Evolutionary conservation across 1,140 invertebrate species (phyloP).

Genomic region (Cotesia glomerata): DNA sequence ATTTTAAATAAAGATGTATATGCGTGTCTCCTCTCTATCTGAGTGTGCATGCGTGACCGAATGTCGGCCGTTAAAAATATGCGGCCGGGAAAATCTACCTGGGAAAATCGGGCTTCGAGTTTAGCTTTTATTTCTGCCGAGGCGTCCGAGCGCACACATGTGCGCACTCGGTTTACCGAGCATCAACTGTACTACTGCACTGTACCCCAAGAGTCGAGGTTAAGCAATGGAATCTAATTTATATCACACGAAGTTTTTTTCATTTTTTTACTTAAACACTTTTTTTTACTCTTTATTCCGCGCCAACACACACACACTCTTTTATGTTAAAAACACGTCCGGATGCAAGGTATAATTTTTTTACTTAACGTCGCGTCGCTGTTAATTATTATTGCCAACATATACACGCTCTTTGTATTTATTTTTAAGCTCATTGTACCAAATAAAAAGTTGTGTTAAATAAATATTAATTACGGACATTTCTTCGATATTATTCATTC

Average conservation of each 20-base stretch:
- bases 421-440: background rate
- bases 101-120: slow-evolving; percentile 54
- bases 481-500: too few species aligned
- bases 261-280: slow-evolving; percentile 19
- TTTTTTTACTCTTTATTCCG: background rate
- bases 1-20: slow-evolving; percentile 14
- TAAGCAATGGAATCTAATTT: slow-evolving; percentile 23
- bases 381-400: background rate
- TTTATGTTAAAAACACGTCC: background rate
- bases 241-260: slow-evolving; percentile 10
- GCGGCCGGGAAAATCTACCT: slow-evolving; percentile 49
- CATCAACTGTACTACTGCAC: background rate
- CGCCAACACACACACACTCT: background rate
- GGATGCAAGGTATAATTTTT: slow-evolving; percentile 19
- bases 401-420: background rate
- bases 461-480: too few species aligned
- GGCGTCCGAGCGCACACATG: slow-evolving; percentile 20
- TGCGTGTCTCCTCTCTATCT: background rate
- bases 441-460: background rate
- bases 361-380: background rate
- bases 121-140: slow-evolving; percentile 15
- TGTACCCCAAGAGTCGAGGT: background rate
- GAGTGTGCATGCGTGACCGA: slow-evolving; percentile 34
- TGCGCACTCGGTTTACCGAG: background rate
- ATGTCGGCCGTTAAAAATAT: slow-evolving; percentile 41